These are phyloP conservation scores for Anseranas semipalmata DNA, from an alignment of 2,113 vertebrate species.

Conservation along the genomic window DNA sequence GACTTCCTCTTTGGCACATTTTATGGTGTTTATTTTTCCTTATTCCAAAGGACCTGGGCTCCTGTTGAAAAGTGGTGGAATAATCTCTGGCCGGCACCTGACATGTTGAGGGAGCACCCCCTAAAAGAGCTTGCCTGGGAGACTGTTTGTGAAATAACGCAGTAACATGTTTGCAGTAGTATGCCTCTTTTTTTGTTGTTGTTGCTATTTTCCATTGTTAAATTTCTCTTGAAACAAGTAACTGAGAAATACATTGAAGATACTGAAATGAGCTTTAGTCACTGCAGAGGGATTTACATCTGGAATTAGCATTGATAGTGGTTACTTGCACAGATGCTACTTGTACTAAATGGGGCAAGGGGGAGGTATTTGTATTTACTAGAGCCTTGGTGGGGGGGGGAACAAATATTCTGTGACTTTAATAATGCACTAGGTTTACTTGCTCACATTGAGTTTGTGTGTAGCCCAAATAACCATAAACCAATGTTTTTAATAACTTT, in stretches of 20 bases:
- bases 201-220: conserved; percentile 31
- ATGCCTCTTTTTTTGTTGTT: conserved; percentile 35
- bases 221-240: conserved; percentile 37
- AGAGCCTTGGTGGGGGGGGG: not conserved
- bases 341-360: not conserved
- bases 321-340: not conserved
- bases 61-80: conserved; percentile 70
- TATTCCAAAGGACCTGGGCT: conserved; percentile 75
- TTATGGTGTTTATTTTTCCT: conserved; percentile 73
- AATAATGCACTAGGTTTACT: not conserved
- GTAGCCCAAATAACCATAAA: not conserved
- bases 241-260: conserved; percentile 7
- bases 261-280: conserved; percentile 19
- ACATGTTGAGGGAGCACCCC: conserved; percentile 66
- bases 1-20: conserved; percentile 44
- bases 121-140: conserved; percentile 68
- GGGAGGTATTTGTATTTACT: not conserved
- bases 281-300: not conserved
- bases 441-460: not conserved
- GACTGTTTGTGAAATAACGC: conserved; percentile 70
- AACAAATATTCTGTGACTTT: not conserved
- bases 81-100: conserved; percentile 65
- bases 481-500: not conserved
- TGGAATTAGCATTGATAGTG: not conserved
- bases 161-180: conserved; percentile 74